A percentile compares a stretch with the other conserved stretches of the same genome.
Evolutionary conservation across 2,113 vertebrate species (phyloP).

Genomic region (Lophotis ruficrista): DNA sequence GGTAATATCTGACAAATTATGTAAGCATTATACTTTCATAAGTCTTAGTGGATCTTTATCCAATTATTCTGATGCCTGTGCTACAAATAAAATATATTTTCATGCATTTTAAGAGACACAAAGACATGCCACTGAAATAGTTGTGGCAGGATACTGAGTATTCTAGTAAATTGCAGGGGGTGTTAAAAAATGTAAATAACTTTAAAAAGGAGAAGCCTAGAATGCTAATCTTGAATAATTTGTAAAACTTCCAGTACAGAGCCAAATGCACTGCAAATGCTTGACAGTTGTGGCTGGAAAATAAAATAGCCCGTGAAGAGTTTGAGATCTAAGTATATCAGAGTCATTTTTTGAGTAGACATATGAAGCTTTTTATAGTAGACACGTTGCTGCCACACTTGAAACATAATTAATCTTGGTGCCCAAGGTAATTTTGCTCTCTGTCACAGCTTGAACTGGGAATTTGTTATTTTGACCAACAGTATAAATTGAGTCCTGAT

Average conservation of each 20-base stretch:
- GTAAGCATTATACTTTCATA: neutral
- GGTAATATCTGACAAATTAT: neutral
- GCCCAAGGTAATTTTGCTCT: neutral
- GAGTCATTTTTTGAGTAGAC: neutral
- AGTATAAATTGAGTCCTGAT: neutral
- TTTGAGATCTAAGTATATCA: neutral
- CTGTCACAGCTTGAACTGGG: neutral
- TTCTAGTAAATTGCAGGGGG: neutral
- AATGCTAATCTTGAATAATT: neutral
- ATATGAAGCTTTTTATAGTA: neutral
- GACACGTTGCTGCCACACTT: neutral
- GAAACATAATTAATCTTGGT: neutral
- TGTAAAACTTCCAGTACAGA: neutral
- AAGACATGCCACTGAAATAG: neutral
- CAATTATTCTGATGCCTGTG: neutral
- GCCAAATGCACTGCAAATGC: neutral
- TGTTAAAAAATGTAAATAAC: neutral
- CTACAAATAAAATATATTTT: neutral
- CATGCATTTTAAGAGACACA: neutral
- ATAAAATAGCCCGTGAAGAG: neutral
- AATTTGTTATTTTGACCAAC: neutral
- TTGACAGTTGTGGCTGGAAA: neutral
- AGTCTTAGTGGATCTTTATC: neutral
- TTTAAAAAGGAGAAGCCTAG: neutral
- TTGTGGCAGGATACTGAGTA: neutral